Evolutionary conservation across 2,797 vertebrate species (phyloP), one percentile per base, ranked within the genome.

Genomic region (Coregonus sp.): DNA sequence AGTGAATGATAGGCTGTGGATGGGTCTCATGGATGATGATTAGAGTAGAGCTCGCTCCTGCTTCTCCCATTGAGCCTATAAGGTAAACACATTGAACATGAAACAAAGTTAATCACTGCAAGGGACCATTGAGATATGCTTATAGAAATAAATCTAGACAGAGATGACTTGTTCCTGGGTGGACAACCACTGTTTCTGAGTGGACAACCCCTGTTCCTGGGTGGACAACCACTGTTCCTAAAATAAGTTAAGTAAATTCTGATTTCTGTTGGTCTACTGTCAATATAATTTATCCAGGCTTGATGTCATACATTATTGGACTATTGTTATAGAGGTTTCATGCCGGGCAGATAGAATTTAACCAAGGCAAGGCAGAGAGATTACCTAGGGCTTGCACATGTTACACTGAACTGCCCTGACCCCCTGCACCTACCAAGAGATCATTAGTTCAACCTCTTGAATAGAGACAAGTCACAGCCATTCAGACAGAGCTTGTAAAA

Each of bases 371-470:
- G 6, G 16, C 15, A 35, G 35, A 35, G 7, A 15, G 40, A 56
- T 83, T 84, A 90, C 89, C 88, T 79, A 75, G 74, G 5, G 80
- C 73, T 65, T 86, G 86, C n/a, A 66, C 50, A 9, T 77, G 77
- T 33, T 78, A 77, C 70, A 80, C 82, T 80, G 84, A 81, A 71
- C 80, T 88, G 56, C 78, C 80, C 4, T 82, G 81, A 79, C 80
- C 78, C 78, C 69, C 90, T 72, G 72, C 80, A 80, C 84, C 89
- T 86, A 76, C 67, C 37, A 74, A 74, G 78, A 70, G 14, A 74
- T 54, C 7, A 12, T 51, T 18, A 54, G 31, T 29, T 51, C n/a
- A 52, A 29, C 70, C 40, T 72, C 50, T 56, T 16, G 14, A 56
- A 72, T 12, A 72, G 25, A 2, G 66, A 35, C 31, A 7, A 20